Evolutionary conservation across 2,888 invertebrate species (phyloP).

Genomic region (Polymixis lichenea): DNA sequence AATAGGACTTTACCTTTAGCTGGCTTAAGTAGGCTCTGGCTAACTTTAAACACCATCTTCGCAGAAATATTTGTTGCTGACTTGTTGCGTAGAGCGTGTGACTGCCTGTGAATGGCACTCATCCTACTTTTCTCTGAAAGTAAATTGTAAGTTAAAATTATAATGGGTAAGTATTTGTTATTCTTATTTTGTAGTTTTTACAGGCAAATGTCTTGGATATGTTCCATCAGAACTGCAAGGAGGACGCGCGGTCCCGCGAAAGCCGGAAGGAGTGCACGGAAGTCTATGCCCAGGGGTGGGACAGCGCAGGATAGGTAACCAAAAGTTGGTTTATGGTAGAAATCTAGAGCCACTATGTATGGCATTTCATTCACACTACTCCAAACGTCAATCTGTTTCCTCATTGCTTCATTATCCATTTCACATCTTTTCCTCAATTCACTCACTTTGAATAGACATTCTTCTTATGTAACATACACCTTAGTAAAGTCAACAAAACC

Average conservation of each 20-base stretch:
- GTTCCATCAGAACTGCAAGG: neutral
- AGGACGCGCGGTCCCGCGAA: neutral
- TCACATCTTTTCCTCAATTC: constrained; percentile 9
- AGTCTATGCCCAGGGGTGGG: neutral
- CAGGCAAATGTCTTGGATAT: neutral
- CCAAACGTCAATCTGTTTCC: neutral
- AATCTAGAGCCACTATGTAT: neutral
- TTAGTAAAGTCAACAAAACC: constrained; percentile 63
- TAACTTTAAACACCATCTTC: constrained; percentile 56
- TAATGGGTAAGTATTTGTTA: neutral
- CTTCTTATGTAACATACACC: constrained; percentile 31
- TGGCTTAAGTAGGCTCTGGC: constrained; percentile 52
- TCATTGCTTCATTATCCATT: constrained; percentile 1
- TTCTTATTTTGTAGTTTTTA: neutral
- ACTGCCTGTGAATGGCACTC: constrained; percentile 24
- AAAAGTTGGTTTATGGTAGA: neutral
- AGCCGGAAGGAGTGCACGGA: neutral
- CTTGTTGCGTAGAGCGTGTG: constrained; percentile 42
- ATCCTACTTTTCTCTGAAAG: constrained; percentile 12
- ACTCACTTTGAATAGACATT: constrained; percentile 11
- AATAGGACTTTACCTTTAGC: constrained; percentile 71
- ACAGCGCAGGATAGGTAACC: neutral
- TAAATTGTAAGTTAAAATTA: neutral
- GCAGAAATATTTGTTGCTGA: constrained; percentile 47
- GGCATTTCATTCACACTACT: neutral